A percentile compares a stretch with the other conserved stretches of the same genome.
These are phyloP conservation scores for Bostrychus sinensis DNA, from an alignment of 2,113 vertebrate species.

Conservation along the genomic window DNA sequence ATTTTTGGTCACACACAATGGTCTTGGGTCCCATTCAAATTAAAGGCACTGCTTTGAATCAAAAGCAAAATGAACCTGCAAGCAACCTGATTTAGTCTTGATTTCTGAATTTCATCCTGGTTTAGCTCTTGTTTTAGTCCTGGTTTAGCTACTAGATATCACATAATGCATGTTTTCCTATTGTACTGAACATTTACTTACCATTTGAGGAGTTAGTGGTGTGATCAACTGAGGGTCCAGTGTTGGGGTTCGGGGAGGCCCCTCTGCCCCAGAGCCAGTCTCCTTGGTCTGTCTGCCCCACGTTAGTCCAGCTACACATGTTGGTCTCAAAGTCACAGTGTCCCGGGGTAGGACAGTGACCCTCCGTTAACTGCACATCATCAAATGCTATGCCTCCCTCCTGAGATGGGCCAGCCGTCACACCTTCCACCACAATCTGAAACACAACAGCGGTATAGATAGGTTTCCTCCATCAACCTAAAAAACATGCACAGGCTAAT, in stretches of 20 bases:
- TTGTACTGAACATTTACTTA: conserved; percentile 20
- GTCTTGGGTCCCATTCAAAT: too few species aligned
- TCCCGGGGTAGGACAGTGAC: conserved; percentile 59
- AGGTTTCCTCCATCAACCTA: too few species aligned
- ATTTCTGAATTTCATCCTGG: too few species aligned
- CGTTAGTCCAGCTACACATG: conserved; percentile 76
- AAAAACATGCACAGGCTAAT: too few species aligned
- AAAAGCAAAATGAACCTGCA: too few species aligned
- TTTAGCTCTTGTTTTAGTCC: too few species aligned
- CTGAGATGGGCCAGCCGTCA: conserved; percentile 54
- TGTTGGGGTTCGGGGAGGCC: conserved; percentile 49
- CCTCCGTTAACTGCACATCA: conserved; percentile 65
- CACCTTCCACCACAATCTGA: conserved; percentile 77
- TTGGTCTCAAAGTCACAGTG: conserved; percentile 77
- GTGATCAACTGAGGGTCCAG: conserved; percentile 74
- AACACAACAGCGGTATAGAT: conserved; percentile 1
- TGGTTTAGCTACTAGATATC: too few species aligned
- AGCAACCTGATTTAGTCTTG: too few species aligned
- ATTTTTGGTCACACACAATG: too few species aligned
- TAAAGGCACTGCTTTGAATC: too few species aligned
- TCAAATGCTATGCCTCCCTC: conserved; percentile 77
- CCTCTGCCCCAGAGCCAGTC: conserved; percentile 77
- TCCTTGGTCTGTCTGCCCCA: conserved; percentile 59
- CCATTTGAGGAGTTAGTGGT: conserved; percentile 72
- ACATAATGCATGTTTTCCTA: neutral